phyloP scores from a whole-genome alignment of 2,888 invertebrate species.

The Urechis unicinctus region DNA sequence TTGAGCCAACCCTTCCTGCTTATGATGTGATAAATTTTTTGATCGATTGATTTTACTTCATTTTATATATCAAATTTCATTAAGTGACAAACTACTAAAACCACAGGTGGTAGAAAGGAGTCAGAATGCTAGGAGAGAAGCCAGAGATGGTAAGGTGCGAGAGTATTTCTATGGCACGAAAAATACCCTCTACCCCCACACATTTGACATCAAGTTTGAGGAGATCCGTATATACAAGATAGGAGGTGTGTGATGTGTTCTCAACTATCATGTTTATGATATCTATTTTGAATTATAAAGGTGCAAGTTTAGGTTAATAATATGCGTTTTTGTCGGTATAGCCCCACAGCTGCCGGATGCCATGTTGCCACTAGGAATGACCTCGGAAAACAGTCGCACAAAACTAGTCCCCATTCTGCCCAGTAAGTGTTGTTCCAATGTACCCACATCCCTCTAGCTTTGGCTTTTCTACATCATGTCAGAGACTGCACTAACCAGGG shows the following conservation, averaged over 20 bases:
- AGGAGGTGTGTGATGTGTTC: conserved; percentile 55
- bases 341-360: conserved; percentile 89
- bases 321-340: conserved; percentile 18
- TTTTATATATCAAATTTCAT: too few relatives aligned
- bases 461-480: too few relatives aligned
- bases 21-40: too few relatives aligned
- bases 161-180: conserved; percentile 94
- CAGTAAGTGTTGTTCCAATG: conserved; percentile 48
- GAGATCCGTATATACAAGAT: conserved; percentile 90
- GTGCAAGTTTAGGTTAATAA: neutral
- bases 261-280: neutral
- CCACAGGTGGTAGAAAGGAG: conserved; percentile 80
- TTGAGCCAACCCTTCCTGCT: too few relatives aligned
- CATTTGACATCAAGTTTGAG: conserved; percentile 84
- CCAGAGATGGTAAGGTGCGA: conserved; percentile 72
- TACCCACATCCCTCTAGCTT: neutral
- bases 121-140: conserved; percentile 63
- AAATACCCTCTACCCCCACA: conserved; percentile 78
- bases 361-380: conserved; percentile 95
- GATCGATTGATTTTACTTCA: too few relatives aligned
- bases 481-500: too few relatives aligned
- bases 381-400: conserved; percentile 76
- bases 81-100: too few relatives aligned
- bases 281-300: neutral
- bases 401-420: conserved; percentile 78